phyloP scores from a whole-genome alignment of 2,888 invertebrate species.

The Drosophila tripunctata region DNA sequence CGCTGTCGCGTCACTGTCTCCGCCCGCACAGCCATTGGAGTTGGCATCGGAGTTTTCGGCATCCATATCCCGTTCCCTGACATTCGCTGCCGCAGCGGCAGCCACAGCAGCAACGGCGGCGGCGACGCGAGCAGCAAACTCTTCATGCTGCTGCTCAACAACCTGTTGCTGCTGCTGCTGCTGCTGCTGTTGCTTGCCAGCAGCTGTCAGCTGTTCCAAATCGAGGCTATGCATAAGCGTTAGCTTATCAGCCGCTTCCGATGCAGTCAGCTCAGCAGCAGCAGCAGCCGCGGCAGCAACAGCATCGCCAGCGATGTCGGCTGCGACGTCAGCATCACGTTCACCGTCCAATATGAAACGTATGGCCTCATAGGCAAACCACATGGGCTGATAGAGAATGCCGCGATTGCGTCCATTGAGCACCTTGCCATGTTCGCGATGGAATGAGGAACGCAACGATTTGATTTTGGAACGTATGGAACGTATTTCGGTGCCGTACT shows the following conservation, averaged over 20 bases:
- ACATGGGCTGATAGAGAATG: slow-evolving; percentile 83
- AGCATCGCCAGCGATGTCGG: slow-evolving; percentile 27
- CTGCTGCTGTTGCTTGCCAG: slow-evolving; percentile 41
- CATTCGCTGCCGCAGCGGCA: slow-evolving; percentile 65
- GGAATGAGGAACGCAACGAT: slow-evolving; percentile 82
- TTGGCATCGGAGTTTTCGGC: slow-evolving; percentile 45
- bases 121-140: slow-evolving; percentile 66
- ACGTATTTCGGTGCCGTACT: slow-evolving; percentile 83
- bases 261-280: slow-evolving; percentile 28
- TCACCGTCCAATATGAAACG: slow-evolving; percentile 83
- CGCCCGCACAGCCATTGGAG: slow-evolving; percentile 49
- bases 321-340: slow-evolving; percentile 54
- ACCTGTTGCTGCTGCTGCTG: slow-evolving; percentile 47
- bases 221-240: slow-evolving; percentile 70
- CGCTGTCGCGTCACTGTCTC: slow-evolving; percentile 39
- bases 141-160: slow-evolving; percentile 55
- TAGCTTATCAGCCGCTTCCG: slow-evolving; percentile 66
- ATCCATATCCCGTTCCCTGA: slow-evolving; percentile 56
- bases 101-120: slow-evolving; percentile 66
- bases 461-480: slow-evolving; percentile 83
- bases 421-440: slow-evolving; percentile 83
- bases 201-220: slow-evolving; percentile 70
- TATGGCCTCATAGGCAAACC: slow-evolving; percentile 84
- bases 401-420: slow-evolving; percentile 81
- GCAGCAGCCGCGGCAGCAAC: slow-evolving; percentile 19